These are phyloP conservation scores for Iguana delicatissima DNA, from an alignment of 2,797 vertebrate species.

Conservation along the genomic window DNA sequence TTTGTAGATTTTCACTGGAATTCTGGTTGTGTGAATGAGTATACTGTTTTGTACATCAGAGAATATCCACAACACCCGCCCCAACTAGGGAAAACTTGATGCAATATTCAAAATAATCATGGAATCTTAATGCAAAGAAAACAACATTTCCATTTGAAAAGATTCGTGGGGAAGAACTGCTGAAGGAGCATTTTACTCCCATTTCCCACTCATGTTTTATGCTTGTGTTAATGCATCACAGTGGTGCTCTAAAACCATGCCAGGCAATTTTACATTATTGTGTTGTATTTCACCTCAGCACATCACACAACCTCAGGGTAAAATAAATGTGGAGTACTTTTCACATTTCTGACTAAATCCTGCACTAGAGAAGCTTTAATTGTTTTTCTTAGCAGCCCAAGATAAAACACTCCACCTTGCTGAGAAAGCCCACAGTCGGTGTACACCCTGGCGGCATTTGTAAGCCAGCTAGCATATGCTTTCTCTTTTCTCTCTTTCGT, in stretches of 20 bases:
- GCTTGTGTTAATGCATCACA: constrained; percentile 18
- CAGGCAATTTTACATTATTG: background rate
- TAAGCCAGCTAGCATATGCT: no score
- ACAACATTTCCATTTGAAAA: constrained; percentile 4
- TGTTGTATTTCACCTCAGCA: constrained; percentile 2
- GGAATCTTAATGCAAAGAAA: constrained; percentile 11
- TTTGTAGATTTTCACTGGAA: background rate
- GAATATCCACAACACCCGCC: background rate
- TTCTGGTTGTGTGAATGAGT: background rate
- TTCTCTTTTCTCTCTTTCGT: background rate
- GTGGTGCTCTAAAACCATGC: background rate
- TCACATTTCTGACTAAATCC: constrained; percentile 11
- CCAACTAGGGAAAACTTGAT: background rate
- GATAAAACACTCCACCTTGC: background rate
- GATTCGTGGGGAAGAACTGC: constrained; percentile 15
- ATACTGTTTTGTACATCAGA: background rate
- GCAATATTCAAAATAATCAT: background rate
- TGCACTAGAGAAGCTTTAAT: constrained; percentile 1
- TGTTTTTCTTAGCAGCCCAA: background rate
- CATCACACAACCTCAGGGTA: constrained; percentile 8
- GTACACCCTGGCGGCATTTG: background rate
- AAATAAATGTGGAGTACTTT: background rate
- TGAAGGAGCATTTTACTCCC: constrained; percentile 18
- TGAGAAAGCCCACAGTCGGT: background rate
- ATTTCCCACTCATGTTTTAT: constrained; percentile 23